Base-by-base conservation (phyloP, 2,888 invertebrate genomes). In the Sesia bembeciformis region DNA sequence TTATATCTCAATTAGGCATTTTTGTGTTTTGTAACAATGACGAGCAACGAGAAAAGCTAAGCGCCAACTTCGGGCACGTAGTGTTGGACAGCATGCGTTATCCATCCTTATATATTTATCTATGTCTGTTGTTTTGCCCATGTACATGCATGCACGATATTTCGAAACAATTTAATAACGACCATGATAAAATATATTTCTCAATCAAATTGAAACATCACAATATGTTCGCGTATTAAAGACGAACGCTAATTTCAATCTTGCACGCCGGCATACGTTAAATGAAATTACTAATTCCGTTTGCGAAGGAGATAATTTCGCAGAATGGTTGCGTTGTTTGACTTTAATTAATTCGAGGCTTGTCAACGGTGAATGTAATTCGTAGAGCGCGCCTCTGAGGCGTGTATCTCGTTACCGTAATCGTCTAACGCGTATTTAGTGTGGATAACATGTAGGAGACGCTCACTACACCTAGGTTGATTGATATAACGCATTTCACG, bases 291-390 rank as follows among this genome's bases (percentile, higher is more conserved):
- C 80, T 81, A 80, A 84, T 83, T 84, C 78, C 76, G 72, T 84
- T 81, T 76, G 75, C 76, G 66, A 76, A 76, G 74, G 77, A 83
- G 81, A 86, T 84, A 81, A 86, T 84, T 84, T 80, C 68, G 73
- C 74, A 76, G 76, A 81, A 84, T 76, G 78, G 74, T 76, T 74
- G 75, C 78, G 82, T 81, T 86, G 84, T 86, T 85, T 86, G 84
- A 84, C 80, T 86, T 86, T 85, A 86, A 88, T 88, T 88, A 88
- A 85, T 85, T 83, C 77, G 75, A 78, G 76, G 79, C 83, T 83
- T 87, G 87, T 86, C 86, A 83, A 84, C 84, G 80, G 77, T 68
- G 73, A 71, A 73, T 80, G 84, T 82, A 82, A 85, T 86, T 81
- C 78, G 79, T 74, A 71, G 74, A 43, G 67, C 74, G 76, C 74